These are phyloP conservation scores for Toxostoma redivivum DNA, from an alignment of 2,113 vertebrate genomes.

Conservation along the genomic window DNA sequence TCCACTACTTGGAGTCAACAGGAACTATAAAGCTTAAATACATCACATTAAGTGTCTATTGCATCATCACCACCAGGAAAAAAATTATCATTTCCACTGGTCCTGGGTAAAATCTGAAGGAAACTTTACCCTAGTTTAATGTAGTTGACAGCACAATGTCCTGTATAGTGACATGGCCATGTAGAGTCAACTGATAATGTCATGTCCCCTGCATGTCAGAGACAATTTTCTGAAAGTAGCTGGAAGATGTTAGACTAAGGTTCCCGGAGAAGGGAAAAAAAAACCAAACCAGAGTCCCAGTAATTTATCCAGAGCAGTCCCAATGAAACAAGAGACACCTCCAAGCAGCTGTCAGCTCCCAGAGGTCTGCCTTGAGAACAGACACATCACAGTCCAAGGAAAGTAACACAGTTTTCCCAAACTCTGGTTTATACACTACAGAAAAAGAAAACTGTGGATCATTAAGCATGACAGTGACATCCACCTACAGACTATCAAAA, in stretches of 20 bases:
- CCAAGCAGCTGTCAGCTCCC: not conserved
- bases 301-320: not conserved
- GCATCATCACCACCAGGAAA: not conserved
- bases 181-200: not conserved
- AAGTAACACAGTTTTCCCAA: not conserved
- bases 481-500: not conserved
- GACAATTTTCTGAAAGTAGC: not conserved
- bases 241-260: not conserved
- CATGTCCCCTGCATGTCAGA: not conserved
- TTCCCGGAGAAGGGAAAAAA: too few species aligned
- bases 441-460: not conserved
- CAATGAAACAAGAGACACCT: not conserved
- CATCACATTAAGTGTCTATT: not conserved
- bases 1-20: not conserved
- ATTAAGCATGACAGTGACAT: not conserved
- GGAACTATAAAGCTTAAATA: not conserved
- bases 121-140: not conserved
- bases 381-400: not conserved
- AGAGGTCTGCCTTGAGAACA: not conserved
- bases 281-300: rapidly evolving
- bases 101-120: not conserved
- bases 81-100: not conserved
- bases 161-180: rapidly evolving
- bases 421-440: not conserved
- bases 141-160: not conserved